A percentile compares a stretch with the other conserved stretches of the same genome.
Evolutionary conservation across 2,113 vertebrate genomes (phyloP).

Genomic region (Picathartes gymnocephalus): DNA sequence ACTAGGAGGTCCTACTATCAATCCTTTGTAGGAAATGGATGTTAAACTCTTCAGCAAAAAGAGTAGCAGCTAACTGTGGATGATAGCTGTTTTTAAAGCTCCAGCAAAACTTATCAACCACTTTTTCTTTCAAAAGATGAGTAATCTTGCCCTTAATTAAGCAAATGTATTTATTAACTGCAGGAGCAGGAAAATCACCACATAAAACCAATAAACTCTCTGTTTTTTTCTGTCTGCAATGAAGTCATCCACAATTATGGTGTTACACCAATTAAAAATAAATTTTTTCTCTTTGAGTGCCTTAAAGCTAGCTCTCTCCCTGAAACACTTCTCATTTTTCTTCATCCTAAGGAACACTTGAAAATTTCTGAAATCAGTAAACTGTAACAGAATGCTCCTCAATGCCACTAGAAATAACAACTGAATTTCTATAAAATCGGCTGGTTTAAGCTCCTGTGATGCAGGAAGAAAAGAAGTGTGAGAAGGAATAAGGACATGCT

Average conservation of each 20-base stretch:
- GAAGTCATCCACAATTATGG: not conserved
- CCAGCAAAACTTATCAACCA: not conserved
- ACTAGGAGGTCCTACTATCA: slow-evolving; percentile 1
- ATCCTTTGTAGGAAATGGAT: not conserved
- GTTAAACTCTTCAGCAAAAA: not conserved
- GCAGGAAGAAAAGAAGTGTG: not conserved
- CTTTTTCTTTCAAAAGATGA: not conserved
- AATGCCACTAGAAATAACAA: not conserved
- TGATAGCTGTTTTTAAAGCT: not conserved
- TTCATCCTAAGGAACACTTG: not conserved
- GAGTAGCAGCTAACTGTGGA: not conserved
- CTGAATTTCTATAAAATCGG: not conserved
- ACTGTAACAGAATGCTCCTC: not conserved
- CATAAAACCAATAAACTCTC: not conserved
- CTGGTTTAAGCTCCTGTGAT: not conserved
- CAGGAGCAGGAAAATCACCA: not conserved
- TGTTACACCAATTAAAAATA: not conserved
- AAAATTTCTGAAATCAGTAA: not conserved
- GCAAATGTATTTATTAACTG: not conserved
- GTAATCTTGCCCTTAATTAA: not conserved
- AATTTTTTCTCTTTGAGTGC: not conserved
- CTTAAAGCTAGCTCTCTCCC: not conserved
- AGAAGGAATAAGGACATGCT: not conserved
- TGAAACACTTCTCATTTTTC: not conserved
- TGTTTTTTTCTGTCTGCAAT: not conserved